Evolutionary conservation across 30 jellyfish, hydroid and myxozoan species (phyloP).

Genomic region (Aurelia sp.): DNA sequence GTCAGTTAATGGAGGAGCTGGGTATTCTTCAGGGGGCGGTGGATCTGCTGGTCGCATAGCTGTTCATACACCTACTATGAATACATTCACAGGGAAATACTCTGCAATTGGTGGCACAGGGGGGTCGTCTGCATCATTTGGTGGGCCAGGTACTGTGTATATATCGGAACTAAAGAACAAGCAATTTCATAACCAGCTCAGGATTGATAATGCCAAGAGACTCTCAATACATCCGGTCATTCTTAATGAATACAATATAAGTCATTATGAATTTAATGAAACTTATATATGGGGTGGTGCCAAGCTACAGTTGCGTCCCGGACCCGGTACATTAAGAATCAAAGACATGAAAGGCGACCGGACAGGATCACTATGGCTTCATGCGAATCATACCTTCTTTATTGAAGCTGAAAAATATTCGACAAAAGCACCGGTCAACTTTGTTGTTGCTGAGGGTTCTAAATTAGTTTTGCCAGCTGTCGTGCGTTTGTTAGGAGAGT

Average conservation of each 20-base stretch:
- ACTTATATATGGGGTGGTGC: slow-evolving; percentile 59
- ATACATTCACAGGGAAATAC: slow-evolving; percentile 42
- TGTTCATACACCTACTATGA: slow-evolving; percentile 35
- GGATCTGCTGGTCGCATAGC: slow-evolving; percentile 78
- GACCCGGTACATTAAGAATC: slow-evolving; percentile 35
- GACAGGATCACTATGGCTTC: slow-evolving; percentile 51
- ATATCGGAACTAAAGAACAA: slow-evolving; percentile 25
- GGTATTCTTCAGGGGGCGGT: slow-evolving; percentile 61
- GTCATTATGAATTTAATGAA: slow-evolving; percentile 40
- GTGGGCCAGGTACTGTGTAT: slow-evolving; percentile 81
- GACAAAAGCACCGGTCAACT: slow-evolving; percentile 59
- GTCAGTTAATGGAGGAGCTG: slow-evolving; percentile 66
- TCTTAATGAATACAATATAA: slow-evolving; percentile 37
- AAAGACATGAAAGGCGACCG: slow-evolving; percentile 47
- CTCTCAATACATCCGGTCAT: slow-evolving; percentile 53
- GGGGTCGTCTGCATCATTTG: slow-evolving; percentile 42
- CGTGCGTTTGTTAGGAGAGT: slow-evolving; percentile 59
- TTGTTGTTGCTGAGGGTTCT: slow-evolving; percentile 55
- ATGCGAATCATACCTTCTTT: slow-evolving; percentile 47
- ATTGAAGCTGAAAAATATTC: slow-evolving; percentile 62
- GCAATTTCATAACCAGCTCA: slow-evolving; percentile 30
- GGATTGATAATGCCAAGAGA: slow-evolving; percentile 45
- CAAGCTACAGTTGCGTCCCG: slow-evolving; percentile 45
- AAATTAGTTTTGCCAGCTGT: slow-evolving; percentile 60
- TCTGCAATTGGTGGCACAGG: slow-evolving; percentile 61